Base-by-base conservation (phyloP, 2,113 vertebrate genomes). In the Trochalopteron elliotii region DNA sequence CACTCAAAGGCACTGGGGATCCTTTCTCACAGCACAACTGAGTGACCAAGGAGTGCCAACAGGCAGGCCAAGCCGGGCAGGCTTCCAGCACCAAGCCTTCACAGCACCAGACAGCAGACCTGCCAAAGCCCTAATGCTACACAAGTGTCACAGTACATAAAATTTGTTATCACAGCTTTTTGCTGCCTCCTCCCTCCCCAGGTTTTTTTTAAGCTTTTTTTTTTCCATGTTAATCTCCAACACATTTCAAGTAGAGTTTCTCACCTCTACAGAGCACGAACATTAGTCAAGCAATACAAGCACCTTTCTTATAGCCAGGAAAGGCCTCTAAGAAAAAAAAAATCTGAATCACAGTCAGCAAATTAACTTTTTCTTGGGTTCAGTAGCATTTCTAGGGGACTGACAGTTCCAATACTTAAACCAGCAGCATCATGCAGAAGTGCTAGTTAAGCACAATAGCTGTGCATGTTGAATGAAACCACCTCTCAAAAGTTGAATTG, bases 131-230 rank as follows among this genome's bases (percentile, higher is more conserved):
- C 23, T 18, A n/a, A n/a, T 6, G 19, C 59, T 17, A 35, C 8
- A 31, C 5, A 22, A 90, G 57, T 2, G 35, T 8, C 64, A 84
- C 20, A 69, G 35, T 19, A 37, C 39, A 68, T 50, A 23, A 39
- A 86, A 60, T 31, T 80, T 55, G 33, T 28, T 31, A 68, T n/a
- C 68, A 76, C 33, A 45, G 57, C 30, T 27, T 72, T 57, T 72
- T 33, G 44, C 44, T 50, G 35, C 14, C 35, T 57, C 11, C 27
- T 75, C 23, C 15, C 17, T 40, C 16, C 3, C 8, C 0, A 0
- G 17, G 10, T 9, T 27, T 47, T 27, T 55, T 55, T 30, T 20
- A 53, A 8, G 5, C 15, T 65, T 44, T 31, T 52, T 42, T 50
- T 25, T 42, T 13, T 2, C 44, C 22, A 4, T 55, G 14, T 80